Base-by-base conservation (phyloP, 2,888 invertebrate genomes). In the Seladonia tumulorum region DNA sequence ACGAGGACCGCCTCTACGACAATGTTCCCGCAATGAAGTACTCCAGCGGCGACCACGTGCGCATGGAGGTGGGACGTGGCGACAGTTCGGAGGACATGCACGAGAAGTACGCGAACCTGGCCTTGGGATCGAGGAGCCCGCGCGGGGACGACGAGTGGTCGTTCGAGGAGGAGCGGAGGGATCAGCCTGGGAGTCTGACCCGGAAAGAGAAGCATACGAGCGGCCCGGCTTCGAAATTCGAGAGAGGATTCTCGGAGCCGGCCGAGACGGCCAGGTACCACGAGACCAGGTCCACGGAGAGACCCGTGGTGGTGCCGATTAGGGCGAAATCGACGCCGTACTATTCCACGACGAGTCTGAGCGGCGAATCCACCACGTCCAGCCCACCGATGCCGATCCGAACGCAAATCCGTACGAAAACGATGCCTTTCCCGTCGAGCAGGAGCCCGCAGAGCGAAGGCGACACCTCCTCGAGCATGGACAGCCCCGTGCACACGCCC, bases 311-410 rank as follows among this genome's bases (percentile, higher is more conserved):
- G 4, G 96, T 96, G 18, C 96, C 96, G 0, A 92, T 93, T n/a
- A 90, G 94, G 53, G 93, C 94, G 0, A 94, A 94, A 68, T 93
- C 95, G 29, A 94, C 94, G 14, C 94, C 95, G 25, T 94, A 95
- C 70, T 94, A 95, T 79, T 95, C 94, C 94, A 96, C 93, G 95
- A 96, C 89, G 95, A 97, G 95, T 96, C 96, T 91, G 96, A 97
- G 94, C 96, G 97, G 92, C 95, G 96, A 90, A 96, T 96, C 94
- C 96, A 97, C 94, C 95, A 95, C 95, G 0, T 95, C 95, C 0
- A 95, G 95, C 88, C 95, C 95, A 1, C 95, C 95, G 5, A 94
- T 95, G 94, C 95, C 93, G 77, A 92, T 92, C 71, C 92, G 93
- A 45, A 93, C 94, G 10, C 95, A 95, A 87, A 94, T 95, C n/a